Evolutionary conservation across 2,797 vertebrate species (phyloP), one percentile per base, ranked within the genome.

Genomic region (Tragopan temminckii): DNA sequence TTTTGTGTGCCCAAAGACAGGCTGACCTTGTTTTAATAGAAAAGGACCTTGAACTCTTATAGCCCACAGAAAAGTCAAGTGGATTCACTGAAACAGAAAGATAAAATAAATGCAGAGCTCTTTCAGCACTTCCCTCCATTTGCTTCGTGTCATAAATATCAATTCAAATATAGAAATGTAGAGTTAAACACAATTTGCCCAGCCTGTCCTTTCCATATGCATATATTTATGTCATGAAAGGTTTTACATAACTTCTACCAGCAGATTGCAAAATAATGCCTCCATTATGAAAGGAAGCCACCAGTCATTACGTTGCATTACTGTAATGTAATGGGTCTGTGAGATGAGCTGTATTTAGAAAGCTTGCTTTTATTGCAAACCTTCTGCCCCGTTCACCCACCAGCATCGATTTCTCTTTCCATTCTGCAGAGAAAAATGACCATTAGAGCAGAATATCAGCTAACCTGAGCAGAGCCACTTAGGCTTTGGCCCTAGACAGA

Each of bases 1-100:
- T 85, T 66, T 64, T 16, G 38, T 2, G 5, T 59, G 21, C 0
- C 0, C n/a, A 38, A 80, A 55, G 52, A 64, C 48, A 0, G 5
- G 35, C 59, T 86, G 85, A 94, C 91, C 91, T 93, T 94, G 78
- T 53, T 64, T 33, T 61, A 88, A 27, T 45, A 78, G 43, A 58
- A 77, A 67, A 62, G 68, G 91, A 94, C 93, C 93, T 95, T 96
- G 88, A 94, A 84, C 90, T 74, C 80, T 35, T 20, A 35, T 33
- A 85, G 85, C 84, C 86, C 6, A 15, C 92, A 87, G 93, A 89
- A 90, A 92, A 91, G 74, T 33, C 46, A 42, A 43, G 74, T 36
- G 33, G 52, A 52, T 87, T 93, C 92, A 90, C 61, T 88, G 93
- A 82, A 48, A 90, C 71, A 75, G 93, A 94, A 94, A 93, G 84